These are phyloP conservation scores for Anoura caudifer DNA, from an alignment of 2,113 vertebrate species.

Conservation along the genomic window DNA sequence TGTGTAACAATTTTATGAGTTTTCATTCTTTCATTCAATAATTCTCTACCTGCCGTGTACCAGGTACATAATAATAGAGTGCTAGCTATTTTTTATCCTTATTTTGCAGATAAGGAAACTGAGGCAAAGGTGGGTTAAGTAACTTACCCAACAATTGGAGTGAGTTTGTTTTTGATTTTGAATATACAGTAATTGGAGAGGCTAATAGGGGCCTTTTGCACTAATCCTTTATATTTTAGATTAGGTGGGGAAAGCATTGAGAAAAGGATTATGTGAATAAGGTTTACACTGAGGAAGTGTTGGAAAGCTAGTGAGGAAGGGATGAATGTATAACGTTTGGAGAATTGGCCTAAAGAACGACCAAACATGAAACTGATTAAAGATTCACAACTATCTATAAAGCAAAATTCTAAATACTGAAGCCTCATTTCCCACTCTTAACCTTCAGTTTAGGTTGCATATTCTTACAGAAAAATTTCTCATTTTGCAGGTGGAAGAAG, in stretches of 20 bases:
- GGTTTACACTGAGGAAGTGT: background rate
- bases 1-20: background rate
- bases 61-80: background rate
- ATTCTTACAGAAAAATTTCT: background rate
- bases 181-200: background rate
- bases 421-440: background rate
- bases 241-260: background rate
- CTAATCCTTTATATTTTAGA: slow-evolving; percentile 28
- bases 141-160: background rate
- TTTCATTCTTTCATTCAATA: background rate
- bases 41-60: background rate
- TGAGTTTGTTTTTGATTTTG: background rate
- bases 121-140: background rate
- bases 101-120: slow-evolving; percentile 13
- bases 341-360: background rate
- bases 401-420: background rate
- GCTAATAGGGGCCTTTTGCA: background rate
- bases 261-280: background rate
- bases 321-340: background rate
- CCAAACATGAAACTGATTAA: slow-evolving; percentile 1
- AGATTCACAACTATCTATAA: background rate
- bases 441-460: background rate
- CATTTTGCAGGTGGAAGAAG: background rate
- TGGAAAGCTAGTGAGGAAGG: background rate
- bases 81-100: background rate